These are phyloP conservation scores for Drosophila murphyi DNA, from an alignment of 1,140 invertebrate species.

Conservation along the genomic window DNA sequence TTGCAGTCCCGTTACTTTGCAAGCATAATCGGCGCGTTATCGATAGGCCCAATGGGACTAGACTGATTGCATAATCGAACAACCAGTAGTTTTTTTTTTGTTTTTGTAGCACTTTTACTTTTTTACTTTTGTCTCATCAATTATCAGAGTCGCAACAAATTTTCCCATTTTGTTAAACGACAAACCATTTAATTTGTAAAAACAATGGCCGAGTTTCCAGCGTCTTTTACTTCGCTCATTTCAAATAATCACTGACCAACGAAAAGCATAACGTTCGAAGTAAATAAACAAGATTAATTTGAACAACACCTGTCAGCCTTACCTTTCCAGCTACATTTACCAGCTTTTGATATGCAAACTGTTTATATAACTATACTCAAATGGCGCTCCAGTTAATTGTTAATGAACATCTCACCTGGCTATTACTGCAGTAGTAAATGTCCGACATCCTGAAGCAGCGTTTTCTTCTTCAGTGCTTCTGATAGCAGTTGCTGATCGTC, in stretches of 20 bases:
- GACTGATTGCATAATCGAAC: slow-evolving; percentile 35
- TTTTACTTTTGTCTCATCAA: slow-evolving; percentile 76
- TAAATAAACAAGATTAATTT: not conserved
- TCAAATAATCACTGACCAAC: slow-evolving; percentile 7
- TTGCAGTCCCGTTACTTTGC: slow-evolving; percentile 18
- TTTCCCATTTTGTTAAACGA: slow-evolving; percentile 61
- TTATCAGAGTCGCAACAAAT: slow-evolving; percentile 38
- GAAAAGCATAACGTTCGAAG: not conserved
- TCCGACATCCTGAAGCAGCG: slow-evolving; percentile 70
- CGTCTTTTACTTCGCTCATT: not conserved
- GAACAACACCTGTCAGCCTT: no score
- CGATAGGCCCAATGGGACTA: slow-evolving; percentile 14
- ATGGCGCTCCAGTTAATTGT: not conserved
- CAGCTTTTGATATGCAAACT: no score
- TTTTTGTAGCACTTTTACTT: slow-evolving; percentile 59
- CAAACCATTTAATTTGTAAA: slow-evolving; percentile 44
- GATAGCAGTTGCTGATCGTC: not conserved
- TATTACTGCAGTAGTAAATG: slow-evolving; percentile 79
- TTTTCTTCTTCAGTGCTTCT: not conserved
- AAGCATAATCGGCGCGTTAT: slow-evolving; percentile 10
- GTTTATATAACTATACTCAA: no score
- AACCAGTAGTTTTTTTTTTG: slow-evolving; percentile 1
- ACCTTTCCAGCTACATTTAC: no score
- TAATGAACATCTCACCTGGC: slow-evolving; percentile 57
- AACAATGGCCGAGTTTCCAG: slow-evolving; percentile 5